Conservation (phyloP, 2,888 invertebrate species). For the Heteromyza rotundicornis region DNA sequence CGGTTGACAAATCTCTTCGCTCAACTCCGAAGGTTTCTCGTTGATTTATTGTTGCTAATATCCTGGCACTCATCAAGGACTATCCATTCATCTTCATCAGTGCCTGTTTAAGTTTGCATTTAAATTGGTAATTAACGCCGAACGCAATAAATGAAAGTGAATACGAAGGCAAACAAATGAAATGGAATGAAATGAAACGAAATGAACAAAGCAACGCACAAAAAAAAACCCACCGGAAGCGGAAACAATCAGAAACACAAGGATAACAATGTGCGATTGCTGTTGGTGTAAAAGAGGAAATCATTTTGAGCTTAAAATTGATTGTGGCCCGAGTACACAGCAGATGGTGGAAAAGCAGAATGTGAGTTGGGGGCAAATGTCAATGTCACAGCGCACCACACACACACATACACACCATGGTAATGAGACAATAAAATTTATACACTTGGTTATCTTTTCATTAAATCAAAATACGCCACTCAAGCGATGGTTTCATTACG, state of each 20-base stretch:
- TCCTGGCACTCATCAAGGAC: too few relatives aligned
- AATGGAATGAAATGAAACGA: not conserved
- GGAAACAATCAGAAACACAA: not conserved
- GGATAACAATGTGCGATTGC: not conserved
- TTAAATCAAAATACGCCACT: conserved; percentile 38
- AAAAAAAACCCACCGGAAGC: not conserved
- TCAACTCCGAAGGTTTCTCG: too few relatives aligned
- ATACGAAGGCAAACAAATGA: too few relatives aligned
- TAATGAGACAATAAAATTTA: conserved; percentile 43
- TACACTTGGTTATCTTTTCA: conserved; percentile 43
- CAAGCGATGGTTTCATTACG: not conserved
- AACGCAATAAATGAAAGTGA: too few relatives aligned
- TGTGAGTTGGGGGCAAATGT: conserved; percentile 23
- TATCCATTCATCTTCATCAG: conserved; percentile 50
- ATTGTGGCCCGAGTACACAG: not conserved
- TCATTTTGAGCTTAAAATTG: conserved; percentile 2
- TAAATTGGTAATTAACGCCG: conserved; percentile 54
- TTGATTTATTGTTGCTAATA: too few relatives aligned
- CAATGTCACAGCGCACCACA: conserved; percentile 21
- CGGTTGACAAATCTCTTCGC: too few relatives aligned
- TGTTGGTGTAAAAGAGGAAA: not conserved
- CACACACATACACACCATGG: too few relatives aligned
- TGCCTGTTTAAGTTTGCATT: conserved; percentile 47
- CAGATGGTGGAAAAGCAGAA: not conserved
- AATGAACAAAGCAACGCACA: not conserved